phyloP scores from a whole-genome alignment of 2,113 vertebrate species.

The Charadrius vociferus region DNA sequence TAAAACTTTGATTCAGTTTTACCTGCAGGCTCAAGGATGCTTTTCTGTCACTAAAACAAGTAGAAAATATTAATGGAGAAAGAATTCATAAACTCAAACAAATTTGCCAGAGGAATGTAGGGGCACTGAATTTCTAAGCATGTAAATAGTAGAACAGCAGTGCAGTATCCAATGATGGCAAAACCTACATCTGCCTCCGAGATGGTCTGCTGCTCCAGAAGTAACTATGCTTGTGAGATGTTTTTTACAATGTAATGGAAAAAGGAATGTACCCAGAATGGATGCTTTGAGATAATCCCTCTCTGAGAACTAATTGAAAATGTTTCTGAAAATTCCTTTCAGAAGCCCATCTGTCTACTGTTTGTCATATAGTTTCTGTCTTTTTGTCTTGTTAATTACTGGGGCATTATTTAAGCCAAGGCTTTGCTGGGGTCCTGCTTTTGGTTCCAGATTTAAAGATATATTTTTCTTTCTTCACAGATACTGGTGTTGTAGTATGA shows the following conservation, averaged over 20 bases:
- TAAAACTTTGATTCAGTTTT: not conserved
- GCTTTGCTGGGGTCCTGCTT: not conserved
- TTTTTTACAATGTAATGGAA: not conserved
- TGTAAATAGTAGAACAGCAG: not conserved
- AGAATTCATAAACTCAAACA: not conserved
- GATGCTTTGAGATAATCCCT: not conserved
- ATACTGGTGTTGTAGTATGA: not conserved
- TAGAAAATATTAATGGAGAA: not conserved
- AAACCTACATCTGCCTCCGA: not conserved
- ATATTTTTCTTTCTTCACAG: not conserved
- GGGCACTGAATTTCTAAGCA: not conserved
- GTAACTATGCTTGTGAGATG: not conserved
- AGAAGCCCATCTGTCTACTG: not conserved
- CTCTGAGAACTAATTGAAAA: not conserved
- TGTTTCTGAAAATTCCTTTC: not conserved
- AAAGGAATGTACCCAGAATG: not conserved
- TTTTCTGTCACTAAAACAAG: not conserved
- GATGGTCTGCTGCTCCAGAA: not conserved
- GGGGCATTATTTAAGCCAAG: not conserved
- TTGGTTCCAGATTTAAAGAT: not conserved
- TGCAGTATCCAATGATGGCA: not conserved
- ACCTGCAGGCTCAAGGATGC: not conserved
- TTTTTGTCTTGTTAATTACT: not conserved
- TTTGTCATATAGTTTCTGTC: not conserved
- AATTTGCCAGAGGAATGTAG: not conserved